Evolutionary conservation across 1,140 invertebrate genomes (phyloP).

Genomic region (Drosophila kurseongensis): DNA sequence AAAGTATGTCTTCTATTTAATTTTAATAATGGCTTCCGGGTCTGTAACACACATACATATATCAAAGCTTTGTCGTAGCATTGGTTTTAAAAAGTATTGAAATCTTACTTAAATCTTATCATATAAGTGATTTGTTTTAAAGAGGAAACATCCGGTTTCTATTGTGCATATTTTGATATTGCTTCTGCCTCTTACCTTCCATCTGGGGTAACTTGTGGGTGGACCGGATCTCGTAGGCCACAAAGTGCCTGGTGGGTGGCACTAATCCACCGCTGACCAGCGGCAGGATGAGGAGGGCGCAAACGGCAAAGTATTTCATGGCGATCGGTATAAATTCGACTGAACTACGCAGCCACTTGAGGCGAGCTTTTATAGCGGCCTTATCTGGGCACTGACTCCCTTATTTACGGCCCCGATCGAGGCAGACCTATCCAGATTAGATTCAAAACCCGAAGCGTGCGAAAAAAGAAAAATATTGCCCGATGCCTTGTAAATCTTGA

Average conservation of each 20-base stretch:
- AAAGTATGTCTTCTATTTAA: no score
- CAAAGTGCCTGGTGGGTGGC: constrained; percentile 17
- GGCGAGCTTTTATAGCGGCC: constrained; percentile 43
- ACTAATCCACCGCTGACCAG: constrained; percentile 56
- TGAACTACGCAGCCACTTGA: constrained; percentile 23
- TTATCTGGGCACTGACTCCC: constrained; percentile 3
- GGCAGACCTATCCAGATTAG: constrained; percentile 33
- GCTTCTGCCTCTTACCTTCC: constrained; percentile 8
- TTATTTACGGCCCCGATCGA: constrained; percentile 22
- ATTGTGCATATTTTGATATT: neutral
- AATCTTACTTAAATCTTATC: no score
- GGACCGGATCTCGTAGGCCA: constrained; percentile 32
- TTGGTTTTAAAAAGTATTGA: no score
- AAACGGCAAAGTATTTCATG: constrained; percentile 63
- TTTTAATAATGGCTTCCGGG: no score
- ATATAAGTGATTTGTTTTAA: no score
- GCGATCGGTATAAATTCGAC: constrained; percentile 30
- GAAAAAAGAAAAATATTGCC: constrained; percentile 1
- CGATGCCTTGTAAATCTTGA: constrained; percentile 36
- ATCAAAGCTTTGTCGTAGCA: no score
- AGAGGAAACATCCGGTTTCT: neutral
- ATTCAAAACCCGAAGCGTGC: constrained; percentile 6
- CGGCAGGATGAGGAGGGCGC: constrained; percentile 56
- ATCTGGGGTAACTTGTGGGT: constrained; percentile 17
- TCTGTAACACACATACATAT: no score